Percentiles rank a stretch among this genome's conserved stretches.
These are phyloP conservation scores for Pinna nobilis DNA, from an alignment of 1,140 invertebrate genomes.

Conservation along the genomic window DNA sequence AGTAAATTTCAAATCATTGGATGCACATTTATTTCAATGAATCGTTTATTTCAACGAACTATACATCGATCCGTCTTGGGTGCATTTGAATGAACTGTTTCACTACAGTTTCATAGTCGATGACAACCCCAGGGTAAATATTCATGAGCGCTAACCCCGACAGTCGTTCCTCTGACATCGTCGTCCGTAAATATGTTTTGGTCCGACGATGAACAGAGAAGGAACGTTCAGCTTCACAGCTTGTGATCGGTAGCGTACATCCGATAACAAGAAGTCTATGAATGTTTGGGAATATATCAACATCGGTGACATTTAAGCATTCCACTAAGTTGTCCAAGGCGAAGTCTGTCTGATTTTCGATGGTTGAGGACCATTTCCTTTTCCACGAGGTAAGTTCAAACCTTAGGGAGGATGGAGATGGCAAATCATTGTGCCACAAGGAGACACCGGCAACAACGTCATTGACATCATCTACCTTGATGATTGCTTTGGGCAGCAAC, in stretches of 20 bases:
- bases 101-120: background rate
- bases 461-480: background rate
- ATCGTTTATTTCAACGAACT: too few species aligned
- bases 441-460: background rate
- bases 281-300: background rate
- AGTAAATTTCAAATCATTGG: too few species aligned
- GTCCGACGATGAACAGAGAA: constrained; percentile 3
- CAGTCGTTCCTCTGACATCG: constrained; percentile 6
- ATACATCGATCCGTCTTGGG: too few species aligned
- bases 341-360: too few species aligned
- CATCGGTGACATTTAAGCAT: background rate
- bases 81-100: background rate
- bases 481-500: background rate
- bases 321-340: background rate
- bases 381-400: background rate
- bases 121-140: background rate
- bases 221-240: constrained; percentile 16
- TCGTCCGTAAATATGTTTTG: constrained; percentile 5
- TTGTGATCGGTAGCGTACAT: background rate
- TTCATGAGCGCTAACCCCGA: constrained; percentile 80
- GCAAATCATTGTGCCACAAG: constrained; percentile 14
- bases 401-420: background rate
- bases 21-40: too few species aligned
- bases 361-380: background rate
- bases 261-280: background rate